A percentile compares a stretch with the other conserved stretches of the same genome.
These are phyloP conservation scores for Cephus cinctus DNA, from an alignment of 1,140 invertebrate species.

Conservation along the genomic window DNA sequence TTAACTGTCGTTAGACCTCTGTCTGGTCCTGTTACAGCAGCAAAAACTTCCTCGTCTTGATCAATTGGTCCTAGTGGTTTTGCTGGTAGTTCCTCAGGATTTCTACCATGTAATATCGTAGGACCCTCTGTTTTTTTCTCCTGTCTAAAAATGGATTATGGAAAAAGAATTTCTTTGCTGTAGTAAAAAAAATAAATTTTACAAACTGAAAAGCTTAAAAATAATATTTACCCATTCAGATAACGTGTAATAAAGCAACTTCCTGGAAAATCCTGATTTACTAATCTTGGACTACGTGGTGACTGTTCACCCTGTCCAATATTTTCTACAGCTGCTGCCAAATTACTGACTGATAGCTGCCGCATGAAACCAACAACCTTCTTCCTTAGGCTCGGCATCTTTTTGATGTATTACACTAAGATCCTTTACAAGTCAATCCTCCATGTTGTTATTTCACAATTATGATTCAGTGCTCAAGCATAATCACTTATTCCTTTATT, in stretches of 20 bases:
- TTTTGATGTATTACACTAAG: constrained; percentile 18
- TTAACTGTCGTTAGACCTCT: constrained; percentile 75
- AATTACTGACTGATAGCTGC: constrained; percentile 68
- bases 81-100: constrained; percentile 65
- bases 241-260: constrained; percentile 74
- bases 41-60: constrained; percentile 59
- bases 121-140: constrained; percentile 58
- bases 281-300: constrained; percentile 30
- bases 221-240: constrained; percentile 65
- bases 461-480: background rate
- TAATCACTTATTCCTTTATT: background rate
- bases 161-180: constrained; percentile 3
- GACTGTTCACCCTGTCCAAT: constrained; percentile 46
- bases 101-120: constrained; percentile 64
- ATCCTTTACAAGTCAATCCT: constrained; percentile 1
- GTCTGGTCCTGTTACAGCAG: constrained; percentile 74
- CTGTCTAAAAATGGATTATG: constrained; percentile 27
- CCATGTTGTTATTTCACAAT: background rate
- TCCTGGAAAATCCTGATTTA: constrained; percentile 56
- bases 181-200: constrained; percentile 9
- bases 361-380: constrained; percentile 73
- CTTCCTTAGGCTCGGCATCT: constrained; percentile 73
- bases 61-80: constrained; percentile 58
- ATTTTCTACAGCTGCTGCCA: constrained; percentile 57
- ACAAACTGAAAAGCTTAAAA: background rate